These are phyloP conservation scores for Diadophis punctatus DNA, from an alignment of 2,113 vertebrate species.

Conservation along the genomic window DNA sequence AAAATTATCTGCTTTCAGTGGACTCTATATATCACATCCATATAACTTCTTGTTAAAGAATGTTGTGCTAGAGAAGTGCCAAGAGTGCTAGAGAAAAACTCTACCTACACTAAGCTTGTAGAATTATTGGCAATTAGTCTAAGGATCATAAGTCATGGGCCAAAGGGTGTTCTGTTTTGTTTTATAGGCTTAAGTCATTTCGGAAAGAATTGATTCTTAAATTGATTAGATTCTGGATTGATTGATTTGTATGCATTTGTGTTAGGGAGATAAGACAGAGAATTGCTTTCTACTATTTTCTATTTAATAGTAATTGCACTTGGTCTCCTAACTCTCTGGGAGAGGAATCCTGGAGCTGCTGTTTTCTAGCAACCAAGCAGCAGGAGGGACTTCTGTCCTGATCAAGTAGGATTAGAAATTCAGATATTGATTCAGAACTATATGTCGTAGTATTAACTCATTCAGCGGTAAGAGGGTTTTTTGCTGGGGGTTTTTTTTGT, in stretches of 20 bases:
- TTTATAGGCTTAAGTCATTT: neutral
- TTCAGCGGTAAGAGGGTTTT: neutral
- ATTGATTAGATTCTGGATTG: too few relatives aligned
- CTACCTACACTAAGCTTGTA: neutral
- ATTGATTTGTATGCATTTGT: neutral
- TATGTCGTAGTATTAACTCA: neutral
- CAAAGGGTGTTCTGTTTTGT: neutral
- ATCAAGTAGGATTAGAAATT: neutral
- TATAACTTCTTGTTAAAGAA: neutral
- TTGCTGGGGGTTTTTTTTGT: neutral
- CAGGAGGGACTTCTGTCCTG: slow-evolving; percentile 38
- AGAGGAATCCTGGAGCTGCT: neutral
- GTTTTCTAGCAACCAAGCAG: slow-evolving; percentile 7
- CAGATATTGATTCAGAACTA: neutral
- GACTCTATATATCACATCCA: neutral
- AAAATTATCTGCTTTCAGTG: neutral
- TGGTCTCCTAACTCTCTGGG: neutral
- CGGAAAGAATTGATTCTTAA: neutral
- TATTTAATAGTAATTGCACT: neutral
- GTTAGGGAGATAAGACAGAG: neutral
- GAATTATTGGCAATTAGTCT: neutral
- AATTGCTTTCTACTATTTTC: neutral
- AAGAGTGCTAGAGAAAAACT: neutral
- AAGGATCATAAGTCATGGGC: too few relatives aligned
- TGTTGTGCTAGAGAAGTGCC: neutral